These are phyloP conservation scores for Trypoxylus dichotomus DNA, from an alignment of 1,140 invertebrate species.

Conservation along the genomic window DNA sequence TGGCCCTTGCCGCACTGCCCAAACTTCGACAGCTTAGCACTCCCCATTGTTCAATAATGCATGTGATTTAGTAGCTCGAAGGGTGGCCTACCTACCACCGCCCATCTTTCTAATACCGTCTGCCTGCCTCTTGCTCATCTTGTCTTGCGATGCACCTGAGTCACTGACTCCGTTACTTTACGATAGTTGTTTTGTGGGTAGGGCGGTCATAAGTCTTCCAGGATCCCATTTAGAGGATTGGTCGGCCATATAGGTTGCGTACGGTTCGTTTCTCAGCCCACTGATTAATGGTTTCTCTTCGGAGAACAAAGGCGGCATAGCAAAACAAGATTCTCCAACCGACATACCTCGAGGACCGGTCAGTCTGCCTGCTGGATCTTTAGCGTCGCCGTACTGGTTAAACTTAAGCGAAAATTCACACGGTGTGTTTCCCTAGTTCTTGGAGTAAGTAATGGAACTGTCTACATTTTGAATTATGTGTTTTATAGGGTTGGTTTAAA, in stretches of 20 bases:
- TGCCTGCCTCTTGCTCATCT: conserved; percentile 1
- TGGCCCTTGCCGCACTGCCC: conserved; percentile 25
- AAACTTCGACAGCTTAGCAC: conserved; percentile 37
- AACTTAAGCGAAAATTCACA: conserved; percentile 25
- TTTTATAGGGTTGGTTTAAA: too few relatives aligned
- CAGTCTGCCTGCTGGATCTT: conserved; percentile 10
- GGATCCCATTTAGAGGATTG: conserved; percentile 42
- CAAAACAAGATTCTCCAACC: conserved; percentile 15
- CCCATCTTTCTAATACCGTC: neutral
- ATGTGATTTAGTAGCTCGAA: conserved; percentile 46
- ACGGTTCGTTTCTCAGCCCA: conserved; percentile 31
- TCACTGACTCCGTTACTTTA: conserved; percentile 35
- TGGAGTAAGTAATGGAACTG: neutral
- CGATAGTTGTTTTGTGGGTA: conserved; percentile 34
- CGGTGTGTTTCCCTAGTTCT: conserved; percentile 1
- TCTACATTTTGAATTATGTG: too few relatives aligned
- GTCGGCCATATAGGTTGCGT: conserved; percentile 31
- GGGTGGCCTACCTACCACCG: conserved; percentile 37
- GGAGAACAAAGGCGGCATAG: conserved; percentile 31
- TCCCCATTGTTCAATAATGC: conserved; percentile 48
- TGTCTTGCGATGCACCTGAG: conserved; percentile 40
- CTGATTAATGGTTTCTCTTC: conserved; percentile 42
- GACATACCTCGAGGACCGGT: conserved; percentile 2
- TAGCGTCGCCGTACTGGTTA: neutral
- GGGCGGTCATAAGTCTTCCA: conserved; percentile 41